A percentile compares a stretch with the other conserved stretches of the same genome.
phyloP scores from a whole-genome alignment of 1,140 invertebrate species.

The Anoplolepis gracilipes region DNA sequence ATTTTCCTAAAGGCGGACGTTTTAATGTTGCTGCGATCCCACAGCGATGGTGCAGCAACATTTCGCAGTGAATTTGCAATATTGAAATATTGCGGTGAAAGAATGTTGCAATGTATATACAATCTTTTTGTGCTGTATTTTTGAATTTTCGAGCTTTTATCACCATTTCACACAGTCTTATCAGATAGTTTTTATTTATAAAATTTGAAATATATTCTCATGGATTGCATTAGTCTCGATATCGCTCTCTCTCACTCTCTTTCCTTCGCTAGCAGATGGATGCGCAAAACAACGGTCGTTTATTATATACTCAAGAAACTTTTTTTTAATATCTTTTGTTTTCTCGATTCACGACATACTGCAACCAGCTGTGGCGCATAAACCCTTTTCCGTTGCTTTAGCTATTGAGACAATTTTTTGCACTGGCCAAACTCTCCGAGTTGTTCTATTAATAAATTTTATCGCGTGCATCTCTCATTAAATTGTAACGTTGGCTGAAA shows the following conservation, averaged over 20 bases:
- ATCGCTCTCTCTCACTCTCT: no score
- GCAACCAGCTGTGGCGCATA: constrained; percentile 60
- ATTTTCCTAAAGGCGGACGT: no score
- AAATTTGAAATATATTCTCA: background rate
- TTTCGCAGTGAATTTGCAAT: no score
- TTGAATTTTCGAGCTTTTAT: no score
- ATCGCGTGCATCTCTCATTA: background rate
- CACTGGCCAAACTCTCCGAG: background rate
- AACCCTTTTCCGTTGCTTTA: constrained; percentile 57
- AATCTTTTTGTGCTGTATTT: no score
- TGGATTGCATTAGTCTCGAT: background rate
- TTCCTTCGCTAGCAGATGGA: constrained; percentile 18
- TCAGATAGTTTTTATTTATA: background rate
- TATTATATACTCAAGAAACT: constrained; percentile 45
- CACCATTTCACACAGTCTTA: background rate
- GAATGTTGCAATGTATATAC: no score
- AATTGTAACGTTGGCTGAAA: background rate
- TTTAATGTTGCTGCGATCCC: no score
- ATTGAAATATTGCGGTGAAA: no score
- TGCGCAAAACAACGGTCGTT: constrained; percentile 39
- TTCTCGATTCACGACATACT: constrained; percentile 59
- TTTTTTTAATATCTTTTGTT: constrained; percentile 66
- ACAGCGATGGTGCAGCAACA: no score
- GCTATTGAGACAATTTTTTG: constrained; percentile 42
- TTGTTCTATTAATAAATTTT: constrained; percentile 33